phyloP scores from a whole-genome alignment of 2,113 vertebrate species.

The Gavialis gangeticus region DNA sequence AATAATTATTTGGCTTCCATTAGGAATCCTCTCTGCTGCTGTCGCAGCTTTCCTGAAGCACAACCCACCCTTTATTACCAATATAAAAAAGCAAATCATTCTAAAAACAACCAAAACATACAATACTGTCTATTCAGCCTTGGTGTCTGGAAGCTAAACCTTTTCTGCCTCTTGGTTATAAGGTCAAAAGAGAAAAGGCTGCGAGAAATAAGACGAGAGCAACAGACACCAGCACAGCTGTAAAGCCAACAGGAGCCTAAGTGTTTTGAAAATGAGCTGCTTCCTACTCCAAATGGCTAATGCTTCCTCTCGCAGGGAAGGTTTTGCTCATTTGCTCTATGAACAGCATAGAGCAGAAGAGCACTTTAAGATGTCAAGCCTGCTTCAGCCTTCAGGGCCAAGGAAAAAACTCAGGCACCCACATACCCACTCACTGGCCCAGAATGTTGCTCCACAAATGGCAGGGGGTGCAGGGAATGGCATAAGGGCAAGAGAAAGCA shows the following conservation, averaged over 20 bases:
- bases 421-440: not conserved
- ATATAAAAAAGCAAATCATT: not conserved
- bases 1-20: slow-evolving; percentile 34
- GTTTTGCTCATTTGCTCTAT: not conserved
- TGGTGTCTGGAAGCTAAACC: not conserved
- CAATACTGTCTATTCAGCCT: not conserved
- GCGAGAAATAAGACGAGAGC: not conserved
- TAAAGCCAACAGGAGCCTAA: not conserved
- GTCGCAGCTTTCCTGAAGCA: slow-evolving; percentile 4
- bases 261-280: not conserved
- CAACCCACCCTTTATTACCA: slow-evolving; percentile 17
- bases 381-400: not conserved
- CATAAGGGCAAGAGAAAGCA: not conserved
- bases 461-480: not conserved
- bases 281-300: not conserved
- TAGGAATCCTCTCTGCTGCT: slow-evolving; percentile 26
- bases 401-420: too few species aligned
- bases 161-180: not conserved
- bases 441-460: not conserved
- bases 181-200: not conserved
- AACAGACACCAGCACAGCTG: not conserved
- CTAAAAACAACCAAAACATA: not conserved
- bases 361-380: not conserved
- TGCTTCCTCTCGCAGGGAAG: not conserved
- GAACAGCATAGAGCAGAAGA: not conserved